Base-by-base conservation (phyloP, 1,140 invertebrate genomes). In the Bombus picipes region DNA sequence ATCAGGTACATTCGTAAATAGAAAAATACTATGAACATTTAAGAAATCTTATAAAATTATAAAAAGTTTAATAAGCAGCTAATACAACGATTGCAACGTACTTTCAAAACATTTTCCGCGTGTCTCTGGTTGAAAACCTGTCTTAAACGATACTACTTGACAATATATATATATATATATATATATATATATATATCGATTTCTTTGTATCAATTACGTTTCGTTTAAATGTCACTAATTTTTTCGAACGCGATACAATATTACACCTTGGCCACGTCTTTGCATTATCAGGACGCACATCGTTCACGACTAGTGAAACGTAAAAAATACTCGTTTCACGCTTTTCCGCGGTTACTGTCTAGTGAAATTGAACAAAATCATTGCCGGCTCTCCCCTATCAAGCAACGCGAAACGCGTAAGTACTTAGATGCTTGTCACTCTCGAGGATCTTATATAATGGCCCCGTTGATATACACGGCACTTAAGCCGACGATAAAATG, bases 381-480 rank as follows among this genome's bases (percentile, higher is more conserved):
- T 73, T 22, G 28, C 43, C 28, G 4, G 15, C 62, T 41, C 2
- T 22, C 3, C n/a, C 28, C 15, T 13, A n/a, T 66, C 39, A 8
- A 39, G 3, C 59, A 10, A 34, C 18, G 5, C 53, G 53, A 72
- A 81, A n/a, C 43, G 43, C 25, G 34, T 43, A n/a, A 68, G 15
- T 12, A 76, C 47, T 66, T 39, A 32, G 22, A 34, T 18, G 0
- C 28, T 39, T 39, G 18, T 41, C 37, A 41, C n/a, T 41, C 57
- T 62, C 32, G 65, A 43, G 6, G 25, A 83, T 4, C 81, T 87
- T 88, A 80, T 43, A 65, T 79, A 86, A 89, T 66, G n/a, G 53
- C 8, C 22, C 41, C 13, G 70, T 81, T 39, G 25, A 39, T 81
- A 76, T 47, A 28, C 86, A n/a, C 1, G 37, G 32, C 32, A 37